Percentiles rank a stretch among this genome's conserved stretches.
These are phyloP conservation scores for Ceyx melanurus DNA, from an alignment of 2,113 vertebrate species.

Conservation along the genomic window DNA sequence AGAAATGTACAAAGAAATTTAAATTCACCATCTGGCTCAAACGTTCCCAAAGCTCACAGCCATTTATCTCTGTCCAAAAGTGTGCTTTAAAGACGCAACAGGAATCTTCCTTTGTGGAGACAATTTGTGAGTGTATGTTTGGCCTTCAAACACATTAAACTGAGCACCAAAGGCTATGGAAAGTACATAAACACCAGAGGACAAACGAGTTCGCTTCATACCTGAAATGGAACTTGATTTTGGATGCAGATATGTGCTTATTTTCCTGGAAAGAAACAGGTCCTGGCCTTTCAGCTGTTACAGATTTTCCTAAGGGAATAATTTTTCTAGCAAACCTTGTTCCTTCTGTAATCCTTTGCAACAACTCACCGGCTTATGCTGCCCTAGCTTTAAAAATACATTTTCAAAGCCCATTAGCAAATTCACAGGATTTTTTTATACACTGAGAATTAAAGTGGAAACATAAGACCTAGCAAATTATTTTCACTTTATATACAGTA, in stretches of 20 bases:
- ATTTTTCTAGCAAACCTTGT: conserved; percentile 41
- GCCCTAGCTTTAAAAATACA: conserved; percentile 65
- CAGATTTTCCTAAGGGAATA: conserved; percentile 1
- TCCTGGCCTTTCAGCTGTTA: conserved; percentile 13
- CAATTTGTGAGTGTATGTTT: background rate
- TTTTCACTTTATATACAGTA: conserved; percentile 33
- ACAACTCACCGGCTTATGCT: conserved; percentile 32
- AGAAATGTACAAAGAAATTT: background rate
- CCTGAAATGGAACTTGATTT: conserved; percentile 14
- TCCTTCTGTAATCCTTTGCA: conserved; percentile 37
- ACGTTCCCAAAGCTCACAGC: background rate
- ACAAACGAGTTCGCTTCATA: background rate
- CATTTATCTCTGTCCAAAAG: conserved; percentile 52
- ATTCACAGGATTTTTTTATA: conserved; percentile 76
- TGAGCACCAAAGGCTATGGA: background rate
- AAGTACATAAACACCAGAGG: background rate
- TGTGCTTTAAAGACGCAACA: background rate
- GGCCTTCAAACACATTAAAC: background rate
- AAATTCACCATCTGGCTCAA: conserved; percentile 26
- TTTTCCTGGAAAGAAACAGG: conserved; percentile 37
- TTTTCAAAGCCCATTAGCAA: conserved; percentile 78
- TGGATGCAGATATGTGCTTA: conserved; percentile 12
- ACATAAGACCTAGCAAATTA: conserved; percentile 70
- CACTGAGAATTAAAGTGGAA: conserved; percentile 74
- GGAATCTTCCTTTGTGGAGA: background rate